Percentiles rank a stretch among this genome's conserved stretches.
Conservation (phyloP, 2,113 vertebrate species). For the Ranitomeya imitator region DNA sequence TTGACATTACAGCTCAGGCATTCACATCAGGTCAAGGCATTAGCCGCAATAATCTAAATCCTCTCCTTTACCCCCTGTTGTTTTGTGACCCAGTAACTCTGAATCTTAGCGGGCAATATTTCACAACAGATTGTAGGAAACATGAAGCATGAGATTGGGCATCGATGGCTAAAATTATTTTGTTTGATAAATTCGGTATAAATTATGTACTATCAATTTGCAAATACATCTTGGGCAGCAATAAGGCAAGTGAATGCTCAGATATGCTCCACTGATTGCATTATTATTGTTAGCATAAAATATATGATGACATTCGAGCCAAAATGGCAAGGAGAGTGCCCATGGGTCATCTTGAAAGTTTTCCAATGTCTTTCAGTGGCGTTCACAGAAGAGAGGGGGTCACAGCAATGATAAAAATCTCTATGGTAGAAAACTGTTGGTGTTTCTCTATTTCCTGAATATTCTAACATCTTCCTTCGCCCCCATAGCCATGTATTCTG, state of each 20-base stretch:
- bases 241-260: not conserved
- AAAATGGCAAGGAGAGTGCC: too few species aligned
- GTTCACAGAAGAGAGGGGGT: too few species aligned
- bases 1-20: not conserved
- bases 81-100: conserved; percentile 9
- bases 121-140: not conserved
- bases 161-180: not conserved
- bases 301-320: too few species aligned
- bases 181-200: not conserved
- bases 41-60: conserved; percentile 24
- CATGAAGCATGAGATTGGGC: not conserved
- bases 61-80: conserved; percentile 22
- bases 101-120: not conserved
- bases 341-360: too few species aligned
- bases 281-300: not conserved
- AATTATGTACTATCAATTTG: not conserved
- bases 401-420: too few species aligned
- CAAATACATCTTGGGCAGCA: not conserved
- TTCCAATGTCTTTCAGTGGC: too few species aligned
- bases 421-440: not conserved
- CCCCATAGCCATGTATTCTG: not conserved
- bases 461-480: not conserved
- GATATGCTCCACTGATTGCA: not conserved
- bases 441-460: not conserved
- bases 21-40: conserved; percentile 15